phyloP scores from a whole-genome alignment of 1,140 invertebrate species.

The Babylonia areolata region DNA sequence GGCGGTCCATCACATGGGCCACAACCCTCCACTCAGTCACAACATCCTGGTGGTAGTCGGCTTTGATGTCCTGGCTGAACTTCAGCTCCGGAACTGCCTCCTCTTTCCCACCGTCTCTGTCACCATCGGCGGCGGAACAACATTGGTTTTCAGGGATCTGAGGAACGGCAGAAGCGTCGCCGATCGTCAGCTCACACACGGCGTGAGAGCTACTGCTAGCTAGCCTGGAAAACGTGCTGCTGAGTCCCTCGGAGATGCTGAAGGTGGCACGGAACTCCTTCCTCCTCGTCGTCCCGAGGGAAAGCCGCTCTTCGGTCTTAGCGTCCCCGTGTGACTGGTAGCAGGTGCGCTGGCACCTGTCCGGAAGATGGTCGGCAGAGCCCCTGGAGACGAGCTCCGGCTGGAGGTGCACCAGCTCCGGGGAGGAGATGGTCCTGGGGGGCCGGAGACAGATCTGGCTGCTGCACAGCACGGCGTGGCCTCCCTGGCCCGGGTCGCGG shows the following conservation, averaged over 20 bases:
- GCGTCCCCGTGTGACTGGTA: too few species aligned
- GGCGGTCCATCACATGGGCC: slow-evolving; percentile 98
- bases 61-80: slow-evolving; percentile 56
- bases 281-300: not conserved
- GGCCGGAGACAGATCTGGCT: not conserved
- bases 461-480: not conserved
- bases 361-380: too few species aligned
- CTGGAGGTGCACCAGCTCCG: not conserved
- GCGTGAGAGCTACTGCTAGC: not conserved
- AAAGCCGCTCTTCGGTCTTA: not conserved
- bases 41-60: slow-evolving; percentile 62
- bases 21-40: slow-evolving; percentile 97
- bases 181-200: not conserved
- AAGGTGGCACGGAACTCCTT: not conserved
- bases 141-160: not conserved
- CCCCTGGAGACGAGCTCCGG: too few species aligned
- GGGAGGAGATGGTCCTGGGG: not conserved
- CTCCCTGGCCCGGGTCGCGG: not conserved
- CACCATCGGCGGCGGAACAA: not conserved
- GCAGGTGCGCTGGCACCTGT: too few species aligned
- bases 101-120: not conserved
- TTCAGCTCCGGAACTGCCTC: not conserved
- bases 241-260: not conserved
- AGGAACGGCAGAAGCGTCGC: not conserved
- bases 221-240: not conserved